Evolutionary conservation across 2,797 vertebrate genomes (phyloP), one percentile per base, ranked within the genome.

Genomic region (Melanotaenia nigrans): DNA sequence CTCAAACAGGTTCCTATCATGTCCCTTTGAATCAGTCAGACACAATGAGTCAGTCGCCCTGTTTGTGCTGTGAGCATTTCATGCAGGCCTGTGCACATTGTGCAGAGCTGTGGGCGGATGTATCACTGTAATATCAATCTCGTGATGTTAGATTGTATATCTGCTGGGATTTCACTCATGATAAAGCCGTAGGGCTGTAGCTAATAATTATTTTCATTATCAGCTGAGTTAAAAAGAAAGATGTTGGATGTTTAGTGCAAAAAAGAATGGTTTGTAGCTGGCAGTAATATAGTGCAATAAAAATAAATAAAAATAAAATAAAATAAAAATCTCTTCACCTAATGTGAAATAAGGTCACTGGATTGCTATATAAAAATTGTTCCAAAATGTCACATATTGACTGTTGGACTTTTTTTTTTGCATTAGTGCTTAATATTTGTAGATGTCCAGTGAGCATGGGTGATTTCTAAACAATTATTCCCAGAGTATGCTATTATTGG

Each of bases 1-100:
- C 65, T 77, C 78, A 25, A 51, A 65, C 73, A 79, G 82, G 76
- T 75, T 85, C 55, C 56, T 51, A 62, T 77, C 68, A 18, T 61
- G 69, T 81, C 76, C 36, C 61, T 57, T 53, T 65, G 80, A 71
- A 79, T 84, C 83, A 77, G 77, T 85, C 82, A 75, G 47, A 79
- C 61, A 71, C 49, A 72, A 55, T 73, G 73, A 81, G 72, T 84
- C 81, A 79, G 80, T 63, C 35, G 40, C 40, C 55, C 25, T 59
- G 71, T 61, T 60, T 72, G 62, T 24, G 61, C 79, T 59, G 60
- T 38, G 73, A 79, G 69, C 42, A 0, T 85, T 84, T 72, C 24
- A 63, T 62, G 59, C 73, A 67, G 77, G 78, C 61, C 13, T 70
- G 51, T 69, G 69, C 78, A 69, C 47, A 66, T 68, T 63, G 65